A percentile compares a stretch with the other conserved stretches of the same genome.
These are phyloP conservation scores for Scleropages formosus DNA, from an alignment of 2,797 vertebrate genomes.

Conservation along the genomic window DNA sequence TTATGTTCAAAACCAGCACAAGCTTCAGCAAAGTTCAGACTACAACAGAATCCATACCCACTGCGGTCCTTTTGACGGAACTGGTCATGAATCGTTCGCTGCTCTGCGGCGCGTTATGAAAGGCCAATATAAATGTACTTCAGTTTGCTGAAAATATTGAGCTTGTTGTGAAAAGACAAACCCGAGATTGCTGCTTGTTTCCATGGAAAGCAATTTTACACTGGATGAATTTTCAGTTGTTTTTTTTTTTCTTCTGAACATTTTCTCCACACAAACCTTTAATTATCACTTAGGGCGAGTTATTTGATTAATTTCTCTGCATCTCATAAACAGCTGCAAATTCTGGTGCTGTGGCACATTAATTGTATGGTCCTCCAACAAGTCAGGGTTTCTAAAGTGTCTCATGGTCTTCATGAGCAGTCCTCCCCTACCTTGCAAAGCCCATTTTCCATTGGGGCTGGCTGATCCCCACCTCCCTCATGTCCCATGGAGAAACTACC, in stretches of 20 bases:
- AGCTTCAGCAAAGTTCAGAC: no score
- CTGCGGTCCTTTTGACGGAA: no score
- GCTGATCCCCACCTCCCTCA: conserved; percentile 42
- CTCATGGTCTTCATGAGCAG: conserved; percentile 53
- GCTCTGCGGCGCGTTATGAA: background rate
- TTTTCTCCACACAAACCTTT: no score
- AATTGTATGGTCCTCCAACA: conserved; percentile 7
- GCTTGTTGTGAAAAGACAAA: background rate
- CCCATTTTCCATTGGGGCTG: conserved; percentile 28
- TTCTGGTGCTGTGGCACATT: background rate
- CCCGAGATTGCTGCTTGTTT: conserved; percentile 6
- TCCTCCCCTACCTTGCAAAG: conserved; percentile 26
- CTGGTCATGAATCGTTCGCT: background rate
- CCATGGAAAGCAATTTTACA: background rate
- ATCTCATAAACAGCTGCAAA: background rate
- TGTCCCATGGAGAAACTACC: conserved; percentile 36
- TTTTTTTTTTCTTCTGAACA: background rate
- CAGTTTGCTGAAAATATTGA: no score
- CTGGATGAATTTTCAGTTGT: background rate
- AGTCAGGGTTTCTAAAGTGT: conserved; percentile 43
- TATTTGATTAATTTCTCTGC: conserved; percentile 15
- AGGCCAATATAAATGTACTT: background rate
- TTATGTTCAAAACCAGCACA: background rate
- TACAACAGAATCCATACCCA: no score
- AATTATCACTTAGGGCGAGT: background rate